Evolutionary conservation across 2,113 vertebrate species (phyloP).

Genomic region (Melierax canorus): DNA sequence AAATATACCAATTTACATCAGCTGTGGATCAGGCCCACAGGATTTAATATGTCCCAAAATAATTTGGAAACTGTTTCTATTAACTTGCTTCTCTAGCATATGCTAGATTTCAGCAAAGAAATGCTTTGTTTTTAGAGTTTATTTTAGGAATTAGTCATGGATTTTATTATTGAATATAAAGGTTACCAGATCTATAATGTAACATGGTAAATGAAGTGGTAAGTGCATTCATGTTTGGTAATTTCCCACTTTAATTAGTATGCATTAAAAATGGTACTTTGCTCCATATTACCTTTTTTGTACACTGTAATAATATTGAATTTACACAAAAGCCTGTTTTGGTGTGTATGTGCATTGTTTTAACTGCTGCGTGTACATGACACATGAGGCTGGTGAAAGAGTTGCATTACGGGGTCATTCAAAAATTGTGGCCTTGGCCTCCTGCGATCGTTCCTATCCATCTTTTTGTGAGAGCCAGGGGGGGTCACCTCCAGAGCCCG

Average conservation of each 20-base stretch:
- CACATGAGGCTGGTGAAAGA: not conserved
- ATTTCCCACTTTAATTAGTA: constrained; percentile 37
- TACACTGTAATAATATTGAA: not conserved
- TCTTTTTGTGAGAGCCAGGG: not conserved
- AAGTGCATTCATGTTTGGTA: constrained; percentile 31
- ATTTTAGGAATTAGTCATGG: constrained; percentile 6
- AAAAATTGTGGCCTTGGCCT: not conserved
- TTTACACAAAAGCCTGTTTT: not conserved
- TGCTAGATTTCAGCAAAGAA: not conserved
- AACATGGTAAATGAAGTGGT: constrained; percentile 42
- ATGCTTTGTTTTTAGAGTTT: not conserved
- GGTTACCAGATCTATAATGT: constrained; percentile 28
- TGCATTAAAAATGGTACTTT: constrained; percentile 4
- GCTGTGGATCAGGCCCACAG: not conserved
- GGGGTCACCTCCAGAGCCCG: not conserved
- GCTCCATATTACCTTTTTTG: not conserved
- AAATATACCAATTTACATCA: not conserved
- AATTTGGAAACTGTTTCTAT: not conserved
- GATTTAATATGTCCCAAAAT: not conserved
- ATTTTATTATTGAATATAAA: constrained; percentile 52
- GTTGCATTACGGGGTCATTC: not conserved
- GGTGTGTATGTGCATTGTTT: not conserved
- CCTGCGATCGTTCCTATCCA: not conserved
- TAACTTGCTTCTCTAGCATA: not conserved
- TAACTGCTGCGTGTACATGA: rapidly evolving